A percentile compares a stretch with the other conserved stretches of the same genome.
phyloP scores from a whole-genome alignment of 2,888 invertebrate genomes.

The Synanthedon vespiformis region DNA sequence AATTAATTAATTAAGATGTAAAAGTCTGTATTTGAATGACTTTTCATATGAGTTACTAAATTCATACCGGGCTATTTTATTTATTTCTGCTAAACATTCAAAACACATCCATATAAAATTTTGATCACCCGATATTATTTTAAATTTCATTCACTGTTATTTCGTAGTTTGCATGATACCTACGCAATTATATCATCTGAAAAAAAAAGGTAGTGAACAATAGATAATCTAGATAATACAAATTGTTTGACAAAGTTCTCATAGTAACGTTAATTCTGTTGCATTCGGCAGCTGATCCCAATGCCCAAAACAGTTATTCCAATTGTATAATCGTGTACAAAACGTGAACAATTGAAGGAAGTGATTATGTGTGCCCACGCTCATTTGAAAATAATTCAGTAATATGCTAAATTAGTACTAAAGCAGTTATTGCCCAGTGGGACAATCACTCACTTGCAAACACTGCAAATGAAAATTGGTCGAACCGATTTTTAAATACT shows the following conservation, averaged over 20 bases:
- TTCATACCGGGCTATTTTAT: too few species aligned
- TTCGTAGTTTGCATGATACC: background rate
- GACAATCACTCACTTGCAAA: too few species aligned
- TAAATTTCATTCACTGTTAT: background rate
- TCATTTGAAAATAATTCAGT: background rate
- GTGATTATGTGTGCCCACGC: constrained; percentile 1
- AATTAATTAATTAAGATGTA: too few species aligned
- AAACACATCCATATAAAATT: too few species aligned
- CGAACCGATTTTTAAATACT: too few species aligned
- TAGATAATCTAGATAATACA: constrained; percentile 5
- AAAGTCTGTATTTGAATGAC: too few species aligned
- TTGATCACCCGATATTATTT: too few species aligned
- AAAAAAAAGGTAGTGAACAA: background rate
- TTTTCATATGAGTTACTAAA: too few species aligned
- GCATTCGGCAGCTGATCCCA: constrained; percentile 12
- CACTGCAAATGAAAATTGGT: too few species aligned
- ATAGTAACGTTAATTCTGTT: constrained; percentile 33
- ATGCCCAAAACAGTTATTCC: constrained; percentile 30
- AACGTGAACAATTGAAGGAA: constrained; percentile 33
- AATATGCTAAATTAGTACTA: background rate
- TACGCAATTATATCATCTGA: background rate
- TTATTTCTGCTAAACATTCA: too few species aligned
- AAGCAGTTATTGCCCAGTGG: too few species aligned
- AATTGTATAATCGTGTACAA: constrained; percentile 14
- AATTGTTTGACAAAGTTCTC: constrained; percentile 26